phyloP scores from a whole-genome alignment of 2,888 invertebrate species.

The Tipula helvola region DNA sequence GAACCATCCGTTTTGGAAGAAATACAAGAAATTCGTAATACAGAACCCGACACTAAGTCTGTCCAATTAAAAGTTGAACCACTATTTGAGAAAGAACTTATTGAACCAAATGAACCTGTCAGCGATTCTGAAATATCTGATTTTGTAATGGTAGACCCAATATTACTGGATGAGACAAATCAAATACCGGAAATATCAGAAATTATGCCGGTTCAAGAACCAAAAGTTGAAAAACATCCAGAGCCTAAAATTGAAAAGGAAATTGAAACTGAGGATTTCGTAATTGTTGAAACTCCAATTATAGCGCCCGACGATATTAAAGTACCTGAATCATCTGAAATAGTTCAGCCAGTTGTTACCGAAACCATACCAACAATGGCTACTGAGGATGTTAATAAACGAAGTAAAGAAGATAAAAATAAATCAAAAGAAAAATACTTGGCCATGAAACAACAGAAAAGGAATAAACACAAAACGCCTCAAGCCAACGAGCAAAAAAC shows the following conservation, averaged over 20 bases:
- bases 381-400: not conserved
- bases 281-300: constrained; percentile 10
- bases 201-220: not conserved
- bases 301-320: not conserved
- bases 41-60: not conserved
- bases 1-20: constrained; percentile 9
- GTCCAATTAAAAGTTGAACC: not conserved
- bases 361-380: not conserved
- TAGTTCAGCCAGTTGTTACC: not conserved
- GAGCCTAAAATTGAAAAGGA: not conserved
- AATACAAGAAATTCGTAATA: not conserved
- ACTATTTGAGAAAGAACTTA: not conserved
- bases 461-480: not conserved
- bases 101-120: not conserved
- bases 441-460: not conserved
- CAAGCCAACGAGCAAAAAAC: not conserved
- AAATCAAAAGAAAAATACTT: not conserved
- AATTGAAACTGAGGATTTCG: not conserved
- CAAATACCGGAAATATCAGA: not conserved
- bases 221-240: not conserved
- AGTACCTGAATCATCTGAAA: not conserved
- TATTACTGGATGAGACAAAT: constrained; percentile 13
- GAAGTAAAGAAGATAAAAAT: not conserved
- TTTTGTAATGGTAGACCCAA: not conserved
- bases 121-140: not conserved